These are phyloP conservation scores for Drosophila nannoptera DNA, from an alignment of 1,140 invertebrate species.

Conservation along the genomic window DNA sequence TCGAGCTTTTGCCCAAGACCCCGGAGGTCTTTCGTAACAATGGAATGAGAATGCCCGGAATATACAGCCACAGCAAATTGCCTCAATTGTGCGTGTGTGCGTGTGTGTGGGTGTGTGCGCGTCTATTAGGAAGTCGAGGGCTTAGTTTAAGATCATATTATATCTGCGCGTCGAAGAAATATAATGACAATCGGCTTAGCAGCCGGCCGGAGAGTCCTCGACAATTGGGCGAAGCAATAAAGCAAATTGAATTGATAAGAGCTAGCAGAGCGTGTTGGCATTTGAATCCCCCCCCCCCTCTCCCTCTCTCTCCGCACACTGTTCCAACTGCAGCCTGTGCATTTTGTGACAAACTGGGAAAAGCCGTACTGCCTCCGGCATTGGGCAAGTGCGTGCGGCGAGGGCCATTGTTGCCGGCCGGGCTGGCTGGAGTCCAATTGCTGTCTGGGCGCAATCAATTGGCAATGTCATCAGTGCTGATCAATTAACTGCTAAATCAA, in stretches of 20 bases:
- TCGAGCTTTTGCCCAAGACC: conserved; percentile 24
- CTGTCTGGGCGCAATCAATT: conserved; percentile 23
- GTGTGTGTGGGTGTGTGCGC: conserved; percentile 4
- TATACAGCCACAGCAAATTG: conserved; percentile 43
- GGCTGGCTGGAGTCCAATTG: background rate
- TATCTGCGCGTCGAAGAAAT: conserved; percentile 19
- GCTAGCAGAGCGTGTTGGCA: background rate
- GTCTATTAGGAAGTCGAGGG: conserved; percentile 28
- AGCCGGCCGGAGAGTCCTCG: background rate
- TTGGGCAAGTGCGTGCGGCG: too few species aligned
- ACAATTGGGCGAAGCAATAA: conserved; percentile 19
- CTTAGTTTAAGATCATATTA: conserved; percentile 43
- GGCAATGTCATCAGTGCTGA: conserved; percentile 52
- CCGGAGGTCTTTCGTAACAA: conserved; percentile 35
- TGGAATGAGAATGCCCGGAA: conserved; percentile 5
- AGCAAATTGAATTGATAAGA: conserved; percentile 10
- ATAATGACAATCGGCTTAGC: conserved; percentile 18
- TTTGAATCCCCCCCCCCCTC: too few species aligned
- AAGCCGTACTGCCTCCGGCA: too few species aligned
- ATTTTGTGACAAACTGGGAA: too few species aligned
- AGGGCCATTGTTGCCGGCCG: too few species aligned
- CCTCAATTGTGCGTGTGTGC: conserved; percentile 50
- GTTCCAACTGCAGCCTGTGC: too few species aligned
- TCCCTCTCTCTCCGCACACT: too few species aligned
- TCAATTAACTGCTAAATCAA: conserved; percentile 76